These are phyloP conservation scores for Apamea sordens DNA, from an alignment of 2,888 invertebrate species.

Conservation along the genomic window DNA sequence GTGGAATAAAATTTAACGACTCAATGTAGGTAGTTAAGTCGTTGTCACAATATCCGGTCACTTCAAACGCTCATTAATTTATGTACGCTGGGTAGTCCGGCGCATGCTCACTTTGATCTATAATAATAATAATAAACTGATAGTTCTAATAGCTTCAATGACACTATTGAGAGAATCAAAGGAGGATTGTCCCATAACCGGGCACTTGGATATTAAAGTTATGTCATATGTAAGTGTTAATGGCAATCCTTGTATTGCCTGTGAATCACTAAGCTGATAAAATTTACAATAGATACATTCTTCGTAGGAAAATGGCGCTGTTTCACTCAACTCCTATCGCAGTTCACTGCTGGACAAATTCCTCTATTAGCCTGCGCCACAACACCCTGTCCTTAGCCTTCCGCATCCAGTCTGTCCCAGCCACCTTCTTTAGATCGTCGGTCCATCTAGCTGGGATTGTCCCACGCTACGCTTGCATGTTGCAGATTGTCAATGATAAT, in stretches of 20 bases:
- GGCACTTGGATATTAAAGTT: constrained; percentile 10
- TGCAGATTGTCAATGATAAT: too few species aligned
- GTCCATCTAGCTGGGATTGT: neutral
- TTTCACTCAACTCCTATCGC: neutral
- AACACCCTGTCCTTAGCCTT: too few species aligned
- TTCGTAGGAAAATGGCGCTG: neutral
- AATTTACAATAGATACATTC: neutral
- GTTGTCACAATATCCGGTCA: constrained; percentile 66
- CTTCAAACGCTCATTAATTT: constrained; percentile 60
- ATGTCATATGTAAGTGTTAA: constrained; percentile 36
- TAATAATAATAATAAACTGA: constrained; percentile 51
- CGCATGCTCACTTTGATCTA: constrained; percentile 59
- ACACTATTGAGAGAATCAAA: constrained; percentile 48
- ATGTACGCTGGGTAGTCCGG: constrained; percentile 29
- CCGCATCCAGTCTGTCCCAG: too few species aligned
- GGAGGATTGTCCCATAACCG: constrained; percentile 13
- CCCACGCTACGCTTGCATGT: neutral
- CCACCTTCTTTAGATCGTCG: too few species aligned
- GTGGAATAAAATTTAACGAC: constrained; percentile 47
- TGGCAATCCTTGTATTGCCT: constrained; percentile 4
- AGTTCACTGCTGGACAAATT: too few species aligned
- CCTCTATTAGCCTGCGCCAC: too few species aligned
- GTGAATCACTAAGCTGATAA: constrained; percentile 9
- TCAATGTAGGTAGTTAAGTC: constrained; percentile 39
- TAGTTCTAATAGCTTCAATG: constrained; percentile 44